These are phyloP conservation scores for Eubasilissa regina DNA, from an alignment of 1,140 invertebrate genomes.

Conservation along the genomic window DNA sequence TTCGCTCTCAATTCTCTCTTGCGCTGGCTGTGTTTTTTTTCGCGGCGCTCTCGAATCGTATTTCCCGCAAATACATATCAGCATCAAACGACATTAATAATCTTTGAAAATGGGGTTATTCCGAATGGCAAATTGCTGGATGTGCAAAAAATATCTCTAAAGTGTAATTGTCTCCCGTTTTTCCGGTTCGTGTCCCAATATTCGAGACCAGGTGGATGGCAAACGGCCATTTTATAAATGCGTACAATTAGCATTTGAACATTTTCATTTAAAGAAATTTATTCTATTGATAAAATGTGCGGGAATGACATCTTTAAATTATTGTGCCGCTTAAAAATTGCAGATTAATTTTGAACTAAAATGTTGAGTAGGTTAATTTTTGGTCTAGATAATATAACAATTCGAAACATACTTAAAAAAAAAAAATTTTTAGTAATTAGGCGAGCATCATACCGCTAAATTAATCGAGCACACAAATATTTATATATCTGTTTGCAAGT, in stretches of 20 bases:
- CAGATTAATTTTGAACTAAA: no score
- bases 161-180: slow-evolving; percentile 21
- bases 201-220: slow-evolving; percentile 17
- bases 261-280: slow-evolving; percentile 9
- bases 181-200: neutral
- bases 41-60: neutral
- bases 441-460: no score
- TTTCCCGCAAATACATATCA: neutral
- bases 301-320: no score
- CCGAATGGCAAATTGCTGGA: neutral
- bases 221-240: slow-evolving; percentile 25
- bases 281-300: no score
- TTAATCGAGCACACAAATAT: no score
- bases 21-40: neutral
- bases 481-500: no score
- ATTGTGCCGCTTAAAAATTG: no score
- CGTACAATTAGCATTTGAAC: slow-evolving; percentile 30
- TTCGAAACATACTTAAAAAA: no score
- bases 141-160: slow-evolving; percentile 17
- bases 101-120: slow-evolving; percentile 11
- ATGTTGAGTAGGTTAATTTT: no score
- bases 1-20: slow-evolving; percentile 2
- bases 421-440: no score
- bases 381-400: no score
- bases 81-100: slow-evolving; percentile 15